These are phyloP conservation scores for Diabrotica undecimpunctata DNA, from an alignment of 1,140 invertebrate species.

Conservation along the genomic window DNA sequence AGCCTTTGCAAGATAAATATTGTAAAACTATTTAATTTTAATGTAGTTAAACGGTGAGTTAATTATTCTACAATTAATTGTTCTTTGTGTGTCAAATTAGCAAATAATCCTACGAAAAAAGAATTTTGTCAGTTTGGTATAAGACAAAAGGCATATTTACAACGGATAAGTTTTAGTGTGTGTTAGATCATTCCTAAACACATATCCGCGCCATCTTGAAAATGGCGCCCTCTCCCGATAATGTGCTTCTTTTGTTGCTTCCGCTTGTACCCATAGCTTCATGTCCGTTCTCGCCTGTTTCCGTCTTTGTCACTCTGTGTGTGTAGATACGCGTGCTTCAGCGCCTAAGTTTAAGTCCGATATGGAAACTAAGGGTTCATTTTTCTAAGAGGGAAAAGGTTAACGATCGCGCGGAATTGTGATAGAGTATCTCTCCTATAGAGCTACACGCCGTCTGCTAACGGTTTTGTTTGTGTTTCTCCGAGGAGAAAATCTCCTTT, in stretches of 20 bases:
- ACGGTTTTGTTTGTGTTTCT: not conserved
- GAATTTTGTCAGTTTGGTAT: not conserved
- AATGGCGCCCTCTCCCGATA: constrained; percentile 36
- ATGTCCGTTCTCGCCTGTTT: constrained; percentile 6
- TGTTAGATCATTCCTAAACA: constrained; percentile 31
- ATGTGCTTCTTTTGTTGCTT: constrained; percentile 43
- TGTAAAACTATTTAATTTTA: too few species aligned
- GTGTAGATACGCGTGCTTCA: constrained; percentile 4
- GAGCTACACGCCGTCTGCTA: not conserved
- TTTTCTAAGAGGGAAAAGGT: constrained; percentile 4
- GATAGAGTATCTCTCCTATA: constrained; percentile 3
- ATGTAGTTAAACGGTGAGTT: too few species aligned
- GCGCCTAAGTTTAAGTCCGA: constrained; percentile 19
- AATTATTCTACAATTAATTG: too few species aligned
- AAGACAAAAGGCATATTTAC: constrained; percentile 6
- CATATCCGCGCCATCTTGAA: constrained; percentile 32
- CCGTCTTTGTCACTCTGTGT: constrained; percentile 6
- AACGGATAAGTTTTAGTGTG: constrained; percentile 24
- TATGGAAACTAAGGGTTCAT: constrained; percentile 13
- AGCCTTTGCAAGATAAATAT: too few species aligned
- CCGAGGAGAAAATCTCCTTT: not conserved
- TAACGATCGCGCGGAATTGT: constrained; percentile 4
- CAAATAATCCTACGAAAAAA: not conserved
- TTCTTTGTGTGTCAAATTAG: too few species aligned
- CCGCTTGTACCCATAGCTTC: not conserved